Evolutionary conservation across 2,888 invertebrate species (phyloP), one percentile per base, ranked within the genome.

Genomic region (Melikaiella ostensackeni): DNA sequence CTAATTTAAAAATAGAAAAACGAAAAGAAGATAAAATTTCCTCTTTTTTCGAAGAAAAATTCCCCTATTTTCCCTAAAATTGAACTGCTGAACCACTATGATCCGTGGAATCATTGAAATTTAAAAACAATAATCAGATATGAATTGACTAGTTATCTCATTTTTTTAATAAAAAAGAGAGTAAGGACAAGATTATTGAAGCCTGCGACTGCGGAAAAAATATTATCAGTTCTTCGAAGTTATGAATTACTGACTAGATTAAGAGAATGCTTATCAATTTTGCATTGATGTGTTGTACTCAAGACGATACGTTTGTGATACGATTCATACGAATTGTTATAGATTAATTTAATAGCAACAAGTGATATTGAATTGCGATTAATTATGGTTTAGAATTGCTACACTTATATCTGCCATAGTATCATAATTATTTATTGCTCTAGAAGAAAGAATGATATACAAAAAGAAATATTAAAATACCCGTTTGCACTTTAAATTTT

Each of bases 261-360:
- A 57, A 21, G 57, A 57, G 13, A n/a, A 50, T 50, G 9, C n/a
- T n/a, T n/a, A 50, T 50, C n/a, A 50, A 50, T 50, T 3, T 50
- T 57, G 57, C 57, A 24, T 13, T 24, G 16, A 57, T 57, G 24
- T 21, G 4, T 27, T 24, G 24, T 27, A 57, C 24, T 11, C 13
- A 7, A n/a, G n/a, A 50, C 50, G 50, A 50, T 50, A 50, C n/a
- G n/a, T 50, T 50, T 16, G n/a, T n/a, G 50, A 50, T 50, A 21
- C 50, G n/a, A 50, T 50, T 50, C 50, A 50, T 19, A 50, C n/a
- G 50, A 50, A 50, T 50, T n/a, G 50, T 50, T 50, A 11, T 57
- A 13, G 24, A 57, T 21, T 21, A 16, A 57, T 57, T 24, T 24
- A 57, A 24, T 5, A 57, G 13, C 2, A 6, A 24, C 21, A 57